Conservation (phyloP, 1,140 invertebrate species). For the Arion vulgaris region DNA sequence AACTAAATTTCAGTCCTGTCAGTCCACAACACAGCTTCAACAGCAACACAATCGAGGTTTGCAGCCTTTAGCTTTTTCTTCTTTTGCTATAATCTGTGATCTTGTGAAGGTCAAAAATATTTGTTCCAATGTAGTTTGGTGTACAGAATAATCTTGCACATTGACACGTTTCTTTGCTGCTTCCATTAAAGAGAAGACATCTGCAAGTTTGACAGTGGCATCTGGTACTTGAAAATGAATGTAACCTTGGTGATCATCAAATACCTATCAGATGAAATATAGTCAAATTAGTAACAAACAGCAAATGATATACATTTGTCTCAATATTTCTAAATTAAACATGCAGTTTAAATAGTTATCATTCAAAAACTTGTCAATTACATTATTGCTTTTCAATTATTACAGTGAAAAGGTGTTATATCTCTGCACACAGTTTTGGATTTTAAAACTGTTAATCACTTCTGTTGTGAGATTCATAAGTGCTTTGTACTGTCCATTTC, state of each 20-base stretch:
- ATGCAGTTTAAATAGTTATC: no score
- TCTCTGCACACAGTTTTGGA: no score
- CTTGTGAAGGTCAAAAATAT: conserved; percentile 75
- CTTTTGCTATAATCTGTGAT: conserved; percentile 66
- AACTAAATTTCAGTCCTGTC: not conserved
- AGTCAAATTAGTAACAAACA: not conserved
- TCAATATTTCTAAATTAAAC: no score
- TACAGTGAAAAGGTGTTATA: no score
- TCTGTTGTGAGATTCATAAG: no score
- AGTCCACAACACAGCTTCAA: not conserved
- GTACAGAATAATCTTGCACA: conserved; percentile 82
- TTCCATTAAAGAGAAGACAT: conserved; percentile 78
- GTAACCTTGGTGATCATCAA: conserved; percentile 82
- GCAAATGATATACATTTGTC: no score
- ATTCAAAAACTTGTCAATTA: no score
- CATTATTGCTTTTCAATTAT: no score
- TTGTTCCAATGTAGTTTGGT: conserved; percentile 84
- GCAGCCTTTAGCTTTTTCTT: not conserved
- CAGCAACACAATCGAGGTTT: not conserved
- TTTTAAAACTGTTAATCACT: no score
- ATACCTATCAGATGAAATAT: conserved; percentile 64
- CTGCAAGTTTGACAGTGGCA: conserved; percentile 74
- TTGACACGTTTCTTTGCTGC: conserved; percentile 73
- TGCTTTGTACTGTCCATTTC: no score
- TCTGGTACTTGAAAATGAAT: conserved; percentile 72